Conservation (phyloP, 2,888 invertebrate genomes). For the Marronus borbonicus region DNA sequence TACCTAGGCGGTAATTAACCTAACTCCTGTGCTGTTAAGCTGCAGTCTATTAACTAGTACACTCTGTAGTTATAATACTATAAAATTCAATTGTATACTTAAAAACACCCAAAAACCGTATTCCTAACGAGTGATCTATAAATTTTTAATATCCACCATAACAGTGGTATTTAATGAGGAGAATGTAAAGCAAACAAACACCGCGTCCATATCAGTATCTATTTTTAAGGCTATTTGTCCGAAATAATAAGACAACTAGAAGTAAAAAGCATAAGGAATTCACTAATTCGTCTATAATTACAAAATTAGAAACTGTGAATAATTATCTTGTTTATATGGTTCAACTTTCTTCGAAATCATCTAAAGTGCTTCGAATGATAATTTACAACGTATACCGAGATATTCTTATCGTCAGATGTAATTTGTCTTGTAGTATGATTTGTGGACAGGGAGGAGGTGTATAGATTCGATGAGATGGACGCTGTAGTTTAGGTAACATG, state of each 20-base stretch:
- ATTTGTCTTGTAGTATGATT: conserved; percentile 36
- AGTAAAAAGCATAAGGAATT: background rate
- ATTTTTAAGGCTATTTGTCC: background rate
- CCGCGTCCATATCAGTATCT: background rate
- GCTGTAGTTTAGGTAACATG: background rate
- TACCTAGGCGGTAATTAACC: too few species aligned
- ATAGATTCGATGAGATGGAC: background rate
- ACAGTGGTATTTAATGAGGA: conserved; percentile 11
- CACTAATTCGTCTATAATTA: conserved; percentile 25
- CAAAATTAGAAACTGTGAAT: conserved; percentile 46
- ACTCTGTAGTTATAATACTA: too few species aligned
- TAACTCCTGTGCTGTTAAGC: too few species aligned
- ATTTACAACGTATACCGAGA: conserved; percentile 11
- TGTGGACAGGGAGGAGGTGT: background rate
- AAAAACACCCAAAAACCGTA: background rate
- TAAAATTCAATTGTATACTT: background rate
- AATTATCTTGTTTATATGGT: conserved; percentile 40
- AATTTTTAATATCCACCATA: background rate
- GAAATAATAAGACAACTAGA: conserved; percentile 2
- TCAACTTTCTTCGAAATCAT: conserved; percentile 34
- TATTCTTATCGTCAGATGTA: conserved; percentile 25
- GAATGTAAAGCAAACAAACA: conserved; percentile 2
- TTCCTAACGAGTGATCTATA: background rate
- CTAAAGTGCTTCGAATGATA: conserved; percentile 14
- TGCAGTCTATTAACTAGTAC: too few species aligned